Percentiles rank a stretch among this genome's conserved stretches.
phyloP scores from a whole-genome alignment of 2,888 invertebrate species.

The Kryphioiulus occultus region DNA sequence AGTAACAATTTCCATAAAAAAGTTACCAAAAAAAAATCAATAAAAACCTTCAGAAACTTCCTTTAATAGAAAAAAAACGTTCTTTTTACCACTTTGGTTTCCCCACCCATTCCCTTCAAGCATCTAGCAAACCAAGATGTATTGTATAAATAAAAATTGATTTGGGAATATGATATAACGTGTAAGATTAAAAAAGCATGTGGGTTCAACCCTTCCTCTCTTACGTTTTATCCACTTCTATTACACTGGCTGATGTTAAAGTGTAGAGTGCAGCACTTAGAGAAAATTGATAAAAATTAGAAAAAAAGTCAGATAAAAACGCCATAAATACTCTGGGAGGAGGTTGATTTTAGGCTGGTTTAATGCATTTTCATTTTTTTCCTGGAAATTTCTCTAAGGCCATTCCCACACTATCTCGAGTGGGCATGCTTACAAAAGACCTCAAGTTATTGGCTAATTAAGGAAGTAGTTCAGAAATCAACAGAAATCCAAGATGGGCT shows the following conservation, averaged over 20 bases:
- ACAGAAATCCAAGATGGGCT: background rate
- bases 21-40: background rate
- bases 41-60: background rate
- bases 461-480: background rate
- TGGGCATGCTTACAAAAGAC: background rate
- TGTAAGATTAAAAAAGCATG: background rate
- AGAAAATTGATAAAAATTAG: background rate
- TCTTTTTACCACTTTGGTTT: background rate
- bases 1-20: no score
- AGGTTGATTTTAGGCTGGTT: background rate
- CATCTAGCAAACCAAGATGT: background rate
- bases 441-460: background rate
- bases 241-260: background rate
- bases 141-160: background rate
- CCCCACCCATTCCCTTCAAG: background rate
- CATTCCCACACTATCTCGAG: background rate
- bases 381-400: background rate
- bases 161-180: background rate
- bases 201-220: background rate
- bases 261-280: constrained; percentile 3
- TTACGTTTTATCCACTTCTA: background rate
- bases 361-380: constrained; percentile 24
- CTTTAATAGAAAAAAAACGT: background rate
- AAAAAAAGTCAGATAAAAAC: constrained; percentile 2
- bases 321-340: background rate